Base-by-base conservation (phyloP, 2,888 invertebrate species). In the Lagria hirta region DNA sequence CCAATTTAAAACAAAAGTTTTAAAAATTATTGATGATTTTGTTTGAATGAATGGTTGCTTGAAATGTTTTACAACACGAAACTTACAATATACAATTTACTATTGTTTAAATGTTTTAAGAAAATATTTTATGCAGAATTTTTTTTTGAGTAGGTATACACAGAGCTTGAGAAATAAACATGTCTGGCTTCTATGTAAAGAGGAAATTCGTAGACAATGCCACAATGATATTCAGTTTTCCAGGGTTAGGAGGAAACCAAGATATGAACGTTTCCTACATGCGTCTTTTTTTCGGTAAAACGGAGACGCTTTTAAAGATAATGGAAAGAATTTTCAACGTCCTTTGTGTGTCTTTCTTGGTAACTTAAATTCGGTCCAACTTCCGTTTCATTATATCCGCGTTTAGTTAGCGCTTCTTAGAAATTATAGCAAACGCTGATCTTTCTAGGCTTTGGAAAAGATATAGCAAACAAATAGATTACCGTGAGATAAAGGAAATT, bases 151-250 rank as follows among this genome's bases (percentile, higher is more conserved):
- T n/a, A n/a, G n/a, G n/a, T n/a, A n/a, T n/a, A n/a, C n/a, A n/a
- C n/a, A n/a, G n/a, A n/a, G n/a, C n/a, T n/a, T n/a, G n/a, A n/a
- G 52, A 55, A 52, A 42, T 48, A 50, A 45, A 49, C 50, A 48
- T 52, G 52, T 54, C 51, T 53, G 51, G 53, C 52, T 55, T 55
- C 51, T 55, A 55, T 46, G 49, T 51, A 50, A 51, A 51, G 33
- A 54, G 55, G 54, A 54, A 55, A 58, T 51, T 51, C 50, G 50
- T 52, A 58, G 58, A 57, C 58, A 55, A 57, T 55, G 46, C 43
- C 49, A 51, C 54, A 55, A 52, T 55, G 54, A 48, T 40, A 37
- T 32, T 15, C 42, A 42, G 32, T 20, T 27, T 46, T 20, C 30
- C 26, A 15, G 10, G 38, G 33, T 28, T 20, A 35, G 22, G 27